Conservation (phyloP, 2,113 vertebrate genomes). For the Erythrocercus mccallii region DNA sequence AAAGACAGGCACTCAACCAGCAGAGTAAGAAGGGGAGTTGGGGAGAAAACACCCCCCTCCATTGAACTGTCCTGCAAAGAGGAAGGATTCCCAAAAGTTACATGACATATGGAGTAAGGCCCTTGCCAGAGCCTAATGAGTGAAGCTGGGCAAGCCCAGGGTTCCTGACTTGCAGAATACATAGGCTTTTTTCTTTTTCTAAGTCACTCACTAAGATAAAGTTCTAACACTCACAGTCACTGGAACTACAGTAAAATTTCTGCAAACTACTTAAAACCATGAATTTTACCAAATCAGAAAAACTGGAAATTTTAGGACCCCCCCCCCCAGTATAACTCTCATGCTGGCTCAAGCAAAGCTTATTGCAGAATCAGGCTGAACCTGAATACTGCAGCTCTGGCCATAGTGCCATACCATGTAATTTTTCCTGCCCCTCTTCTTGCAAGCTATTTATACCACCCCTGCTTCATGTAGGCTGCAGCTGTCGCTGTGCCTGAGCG, state of each 20-base stretch:
- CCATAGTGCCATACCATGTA: neutral
- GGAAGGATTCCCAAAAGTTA: neutral
- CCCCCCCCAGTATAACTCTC: neutral
- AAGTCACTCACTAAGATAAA: neutral
- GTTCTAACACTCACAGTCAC: neutral
- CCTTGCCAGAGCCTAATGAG: neutral
- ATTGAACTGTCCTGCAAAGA: neutral
- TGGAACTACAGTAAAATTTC: neutral
- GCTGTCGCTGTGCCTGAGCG: neutral
- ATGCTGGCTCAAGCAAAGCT: neutral
- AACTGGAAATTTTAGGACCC: neutral
- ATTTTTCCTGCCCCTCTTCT: neutral
- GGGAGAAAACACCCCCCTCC: neutral
- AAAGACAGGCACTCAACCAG: neutral
- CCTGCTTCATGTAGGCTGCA: slow-evolving; percentile 10
- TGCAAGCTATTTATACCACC: slow-evolving; percentile 27
- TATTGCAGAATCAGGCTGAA: neutral
- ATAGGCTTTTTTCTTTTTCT: neutral
- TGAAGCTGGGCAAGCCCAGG: neutral
- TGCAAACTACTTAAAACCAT: neutral
- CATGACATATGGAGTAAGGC: neutral
- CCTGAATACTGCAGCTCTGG: neutral
- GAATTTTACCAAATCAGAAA: neutral
- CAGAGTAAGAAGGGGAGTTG: neutral
- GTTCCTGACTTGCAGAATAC: neutral